These are phyloP conservation scores for human DNA, from an alignment of 2,113 vertebrate genomes.

Conservation along the genomic window DNA sequence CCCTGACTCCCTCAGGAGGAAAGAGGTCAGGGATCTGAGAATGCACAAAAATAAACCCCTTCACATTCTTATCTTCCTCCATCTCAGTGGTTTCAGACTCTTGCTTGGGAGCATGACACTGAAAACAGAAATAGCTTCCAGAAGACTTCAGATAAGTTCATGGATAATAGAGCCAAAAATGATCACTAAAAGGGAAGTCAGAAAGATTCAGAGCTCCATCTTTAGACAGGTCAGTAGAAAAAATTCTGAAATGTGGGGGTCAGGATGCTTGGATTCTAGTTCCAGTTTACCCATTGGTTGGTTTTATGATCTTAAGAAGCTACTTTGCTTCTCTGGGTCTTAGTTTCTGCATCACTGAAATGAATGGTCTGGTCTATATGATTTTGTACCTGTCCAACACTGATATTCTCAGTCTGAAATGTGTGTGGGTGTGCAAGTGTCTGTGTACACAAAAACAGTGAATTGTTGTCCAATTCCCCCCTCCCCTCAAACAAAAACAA, in stretches of 20 bases:
- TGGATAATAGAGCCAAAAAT: slow-evolving; percentile 27
- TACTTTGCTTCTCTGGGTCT: neutral
- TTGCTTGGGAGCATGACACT: slow-evolving; percentile 38
- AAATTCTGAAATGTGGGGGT: neutral
- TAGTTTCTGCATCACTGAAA: neutral
- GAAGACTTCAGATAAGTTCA: slow-evolving; percentile 61
- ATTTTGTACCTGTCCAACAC: neutral
- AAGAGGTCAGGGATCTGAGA: slow-evolving; percentile 37
- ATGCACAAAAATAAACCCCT: slow-evolving; percentile 50
- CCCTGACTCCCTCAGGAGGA: neutral
- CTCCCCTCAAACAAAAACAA: neutral
- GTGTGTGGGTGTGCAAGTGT: no score
- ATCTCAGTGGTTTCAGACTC: slow-evolving; percentile 30
- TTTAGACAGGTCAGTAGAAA: neutral
- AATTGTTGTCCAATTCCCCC: neutral
- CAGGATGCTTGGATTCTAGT: neutral
- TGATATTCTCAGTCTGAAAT: neutral
- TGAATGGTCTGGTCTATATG: neutral
- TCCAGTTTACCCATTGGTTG: neutral
- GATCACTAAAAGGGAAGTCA: neutral
- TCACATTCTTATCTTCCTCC: neutral
- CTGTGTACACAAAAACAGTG: neutral
- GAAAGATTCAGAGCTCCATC: neutral
- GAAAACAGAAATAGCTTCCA: slow-evolving; percentile 68
- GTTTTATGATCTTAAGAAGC: neutral